These are phyloP conservation scores for Drosophila tani DNA, from an alignment of 1,140 invertebrate species.

Conservation along the genomic window DNA sequence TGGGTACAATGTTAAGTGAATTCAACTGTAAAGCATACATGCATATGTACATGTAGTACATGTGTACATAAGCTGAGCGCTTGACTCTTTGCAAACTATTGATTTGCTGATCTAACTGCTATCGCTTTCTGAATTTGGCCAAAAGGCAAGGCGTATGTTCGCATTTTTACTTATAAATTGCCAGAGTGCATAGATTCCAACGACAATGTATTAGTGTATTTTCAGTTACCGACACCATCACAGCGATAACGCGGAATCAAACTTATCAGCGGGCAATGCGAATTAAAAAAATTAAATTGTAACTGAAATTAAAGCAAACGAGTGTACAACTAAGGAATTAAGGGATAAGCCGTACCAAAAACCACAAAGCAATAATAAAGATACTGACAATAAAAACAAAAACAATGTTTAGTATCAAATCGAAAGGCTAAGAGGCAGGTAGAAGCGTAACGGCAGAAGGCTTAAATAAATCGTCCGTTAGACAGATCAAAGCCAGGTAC, in stretches of 20 bases:
- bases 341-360: not conserved
- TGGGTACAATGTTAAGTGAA: too few species aligned
- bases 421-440: not conserved
- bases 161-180: slow-evolving; percentile 4
- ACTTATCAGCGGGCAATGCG: not conserved
- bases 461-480: not conserved
- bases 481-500: not conserved
- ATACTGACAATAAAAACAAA: not conserved
- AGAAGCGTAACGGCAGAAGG: not conserved
- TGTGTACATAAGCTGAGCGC: not conserved
- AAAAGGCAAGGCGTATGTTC: not conserved
- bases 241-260: not conserved
- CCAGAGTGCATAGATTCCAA: not conserved
- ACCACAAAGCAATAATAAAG: not conserved
- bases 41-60: not conserved
- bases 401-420: slow-evolving; percentile 1
- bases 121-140: not conserved
- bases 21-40: not conserved
- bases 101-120: not conserved
- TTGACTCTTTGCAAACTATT: not conserved
- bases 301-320: not conserved
- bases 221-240: not conserved
- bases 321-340: not conserved
- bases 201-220: not conserved
- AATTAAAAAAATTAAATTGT: not conserved